A percentile compares a stretch with the other conserved stretches of the same genome.
These are phyloP conservation scores for Theristicus caerulescens DNA, from an alignment of 2,113 vertebrate species.

Conservation along the genomic window DNA sequence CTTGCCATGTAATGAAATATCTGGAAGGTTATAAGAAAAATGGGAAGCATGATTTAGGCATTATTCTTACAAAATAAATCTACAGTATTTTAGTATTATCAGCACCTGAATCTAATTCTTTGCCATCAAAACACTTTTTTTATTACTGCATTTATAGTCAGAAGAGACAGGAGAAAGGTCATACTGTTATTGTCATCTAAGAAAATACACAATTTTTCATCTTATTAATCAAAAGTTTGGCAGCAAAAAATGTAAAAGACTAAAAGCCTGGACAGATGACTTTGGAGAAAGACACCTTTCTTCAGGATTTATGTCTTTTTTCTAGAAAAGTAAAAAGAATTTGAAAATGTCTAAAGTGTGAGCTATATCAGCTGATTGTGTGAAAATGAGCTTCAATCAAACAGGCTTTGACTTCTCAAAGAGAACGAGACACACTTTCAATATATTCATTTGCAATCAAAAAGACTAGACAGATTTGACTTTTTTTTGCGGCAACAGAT, in stretches of 20 bases:
- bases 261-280: not conserved
- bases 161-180: not conserved
- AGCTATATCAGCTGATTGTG: slow-evolving; percentile 10
- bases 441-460: slow-evolving; percentile 34
- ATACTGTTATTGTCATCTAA: not conserved
- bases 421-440: not conserved
- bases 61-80: not conserved
- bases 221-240: not conserved
- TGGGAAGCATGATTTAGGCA: not conserved
- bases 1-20: not conserved
- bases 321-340: not conserved
- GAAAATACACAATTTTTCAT: not conserved
- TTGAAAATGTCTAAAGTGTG: not conserved
- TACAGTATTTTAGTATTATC: not conserved
- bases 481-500: not conserved
- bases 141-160: not conserved
- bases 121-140: not conserved
- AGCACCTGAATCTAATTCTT: not conserved
- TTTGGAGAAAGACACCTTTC: not conserved
- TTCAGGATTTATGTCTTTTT: not conserved
- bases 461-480: not conserved
- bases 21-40: not conserved
- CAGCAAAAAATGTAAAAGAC: not conserved
- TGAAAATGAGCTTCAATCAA: slow-evolving; percentile 55
- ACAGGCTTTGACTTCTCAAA: slow-evolving; percentile 20